Conservation (phyloP, 2,113 vertebrate species). For the Oryzias javanicus region DNA sequence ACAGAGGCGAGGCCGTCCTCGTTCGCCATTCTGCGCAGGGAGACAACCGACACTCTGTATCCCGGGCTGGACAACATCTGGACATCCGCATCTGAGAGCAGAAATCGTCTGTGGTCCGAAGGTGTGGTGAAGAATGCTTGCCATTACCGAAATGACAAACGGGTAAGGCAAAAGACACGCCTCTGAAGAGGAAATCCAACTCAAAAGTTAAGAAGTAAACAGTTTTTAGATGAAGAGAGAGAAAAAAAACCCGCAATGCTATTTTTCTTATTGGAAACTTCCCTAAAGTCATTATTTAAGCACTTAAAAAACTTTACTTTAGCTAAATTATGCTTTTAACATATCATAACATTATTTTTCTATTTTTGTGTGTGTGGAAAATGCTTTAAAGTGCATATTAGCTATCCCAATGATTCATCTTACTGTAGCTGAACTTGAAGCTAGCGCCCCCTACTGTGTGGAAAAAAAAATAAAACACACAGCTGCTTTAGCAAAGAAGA, state of each 20-base stretch:
- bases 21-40: slow-evolving; percentile 45
- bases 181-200: background rate
- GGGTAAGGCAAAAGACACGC: slow-evolving; percentile 54
- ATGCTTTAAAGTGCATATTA: no score
- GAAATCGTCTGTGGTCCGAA: background rate
- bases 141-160: slow-evolving; percentile 72
- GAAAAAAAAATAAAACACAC: background rate
- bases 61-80: slow-evolving; percentile 55
- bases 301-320: background rate
- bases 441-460: slow-evolving; percentile 11
- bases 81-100: slow-evolving; percentile 20
- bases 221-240: slow-evolving; percentile 19
- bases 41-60: slow-evolving; percentile 13
- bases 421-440: background rate
- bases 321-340: background rate
- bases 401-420: background rate
- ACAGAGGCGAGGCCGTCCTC: slow-evolving; percentile 57
- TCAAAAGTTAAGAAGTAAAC: slow-evolving; percentile 40
- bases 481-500: background rate
- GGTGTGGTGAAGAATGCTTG: slow-evolving; percentile 60
- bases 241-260: slow-evolving; percentile 3
- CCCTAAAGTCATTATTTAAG: background rate
- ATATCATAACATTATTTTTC: no score
- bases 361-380: no score
- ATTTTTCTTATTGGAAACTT: slow-evolving; percentile 7